phyloP scores from a whole-genome alignment of 2,797 vertebrate species.

The Pristis pectinata region DNA sequence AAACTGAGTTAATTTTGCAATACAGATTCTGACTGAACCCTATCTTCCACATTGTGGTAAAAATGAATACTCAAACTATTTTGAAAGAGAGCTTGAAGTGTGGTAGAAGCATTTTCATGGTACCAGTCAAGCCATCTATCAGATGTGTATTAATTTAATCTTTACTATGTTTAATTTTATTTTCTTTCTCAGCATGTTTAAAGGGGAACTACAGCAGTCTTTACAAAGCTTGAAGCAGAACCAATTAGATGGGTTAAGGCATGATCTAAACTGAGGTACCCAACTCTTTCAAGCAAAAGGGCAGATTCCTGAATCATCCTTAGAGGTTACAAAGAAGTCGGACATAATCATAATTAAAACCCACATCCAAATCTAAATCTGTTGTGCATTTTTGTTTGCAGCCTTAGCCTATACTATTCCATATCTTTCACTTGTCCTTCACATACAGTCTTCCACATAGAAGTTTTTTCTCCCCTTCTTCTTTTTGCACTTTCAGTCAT shows the following conservation, averaged over 20 bases:
- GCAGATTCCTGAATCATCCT: not conserved
- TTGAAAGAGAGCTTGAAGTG: too few relatives aligned
- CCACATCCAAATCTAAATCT: not conserved
- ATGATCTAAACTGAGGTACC: not conserved
- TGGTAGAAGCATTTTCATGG: not conserved
- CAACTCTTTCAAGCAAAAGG: not conserved
- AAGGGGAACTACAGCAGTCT: not conserved
- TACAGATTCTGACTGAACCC: not conserved
- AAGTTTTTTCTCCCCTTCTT: not conserved
- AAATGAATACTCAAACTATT: not conserved
- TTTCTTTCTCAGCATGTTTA: not conserved
- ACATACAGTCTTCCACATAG: not conserved
- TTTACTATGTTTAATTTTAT: too few relatives aligned
- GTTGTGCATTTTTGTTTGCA: not conserved
- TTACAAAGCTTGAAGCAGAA: not conserved
- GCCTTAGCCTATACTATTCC: not conserved
- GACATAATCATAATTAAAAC: not conserved
- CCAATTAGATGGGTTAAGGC: not conserved
- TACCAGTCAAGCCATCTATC: not conserved
- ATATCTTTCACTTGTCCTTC: not conserved
- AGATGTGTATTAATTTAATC: not conserved
- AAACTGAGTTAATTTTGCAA: not conserved
- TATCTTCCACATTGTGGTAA: not conserved
- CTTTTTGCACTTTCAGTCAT: not conserved
- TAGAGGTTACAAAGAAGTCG: not conserved